Evolutionary conservation across 2,113 vertebrate genomes (phyloP).

Genomic region (Cinclus cinclus): DNA sequence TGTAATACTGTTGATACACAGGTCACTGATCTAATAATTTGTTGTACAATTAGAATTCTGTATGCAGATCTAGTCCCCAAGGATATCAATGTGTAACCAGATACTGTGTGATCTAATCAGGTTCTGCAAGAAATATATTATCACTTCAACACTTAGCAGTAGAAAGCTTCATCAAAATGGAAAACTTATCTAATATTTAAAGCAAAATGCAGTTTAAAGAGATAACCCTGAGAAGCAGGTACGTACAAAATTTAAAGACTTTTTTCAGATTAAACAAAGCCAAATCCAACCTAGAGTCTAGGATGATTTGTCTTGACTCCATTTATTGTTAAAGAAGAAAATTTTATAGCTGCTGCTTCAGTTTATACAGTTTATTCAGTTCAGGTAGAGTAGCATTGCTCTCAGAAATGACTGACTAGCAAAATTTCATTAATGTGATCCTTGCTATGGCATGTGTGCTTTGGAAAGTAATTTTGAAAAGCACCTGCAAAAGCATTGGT

Average conservation of each 20-base stretch:
- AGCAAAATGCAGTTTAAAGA: neutral
- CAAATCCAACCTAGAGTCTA: neutral
- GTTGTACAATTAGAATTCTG: slow-evolving; percentile 34
- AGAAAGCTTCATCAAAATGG: slow-evolving; percentile 2
- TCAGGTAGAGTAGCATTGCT: neutral
- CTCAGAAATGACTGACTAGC: neutral
- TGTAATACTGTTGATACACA: slow-evolving; percentile 11
- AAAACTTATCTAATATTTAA: neutral
- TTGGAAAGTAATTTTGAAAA: slow-evolving; percentile 5
- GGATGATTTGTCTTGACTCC: neutral
- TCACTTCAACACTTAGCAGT: neutral
- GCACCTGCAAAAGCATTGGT: neutral
- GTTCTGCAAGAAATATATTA: neutral
- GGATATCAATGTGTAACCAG: slow-evolving; percentile 6
- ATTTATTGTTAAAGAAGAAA: slow-evolving; percentile 10
- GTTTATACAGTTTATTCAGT: neutral
- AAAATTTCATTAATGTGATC: neutral
- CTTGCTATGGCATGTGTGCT: neutral
- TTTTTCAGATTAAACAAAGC: slow-evolving; percentile 4
- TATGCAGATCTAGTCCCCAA: neutral
- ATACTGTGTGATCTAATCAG: slow-evolving; percentile 11
- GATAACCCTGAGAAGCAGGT: neutral
- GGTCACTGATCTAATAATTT: slow-evolving; percentile 27
- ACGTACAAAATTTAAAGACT: neutral
- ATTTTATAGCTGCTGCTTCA: neutral